These are phyloP conservation scores for Diorhabda sublineata DNA, from an alignment of 1,140 invertebrate species.

Conservation along the genomic window DNA sequence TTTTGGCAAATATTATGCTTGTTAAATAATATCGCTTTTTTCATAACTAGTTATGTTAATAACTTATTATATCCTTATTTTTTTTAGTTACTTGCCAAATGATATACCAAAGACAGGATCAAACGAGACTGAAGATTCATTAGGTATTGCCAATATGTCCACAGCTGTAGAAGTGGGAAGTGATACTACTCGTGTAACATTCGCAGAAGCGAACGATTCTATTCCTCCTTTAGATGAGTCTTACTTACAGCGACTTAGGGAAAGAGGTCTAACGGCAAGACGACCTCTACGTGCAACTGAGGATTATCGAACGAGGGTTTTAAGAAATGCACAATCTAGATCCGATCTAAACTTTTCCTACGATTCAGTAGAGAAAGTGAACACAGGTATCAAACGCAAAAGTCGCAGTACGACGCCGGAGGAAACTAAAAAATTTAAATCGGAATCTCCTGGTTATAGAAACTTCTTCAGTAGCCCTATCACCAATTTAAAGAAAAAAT, in stretches of 20 bases:
- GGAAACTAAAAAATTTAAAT: slow-evolving; percentile 37
- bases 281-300: slow-evolving; percentile 35
- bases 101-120: slow-evolving; percentile 8
- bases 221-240: slow-evolving; percentile 23
- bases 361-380: slow-evolving; percentile 26
- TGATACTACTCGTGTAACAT: slow-evolving; percentile 35
- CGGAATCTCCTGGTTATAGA: slow-evolving; percentile 32
- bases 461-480: slow-evolving; percentile 40
- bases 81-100: background rate
- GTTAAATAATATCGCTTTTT: too few species aligned
- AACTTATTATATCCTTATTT: background rate
- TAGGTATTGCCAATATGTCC: slow-evolving; percentile 30
- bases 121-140: slow-evolving; percentile 29
- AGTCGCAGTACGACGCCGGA: slow-evolving; percentile 34
- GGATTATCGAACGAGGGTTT: slow-evolving; percentile 32
- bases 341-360: slow-evolving; percentile 26
- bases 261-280: slow-evolving; percentile 33
- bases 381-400: slow-evolving; percentile 37
- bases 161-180: slow-evolving; percentile 38
- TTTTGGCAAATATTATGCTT: too few species aligned
- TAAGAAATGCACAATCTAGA: slow-evolving; percentile 30
- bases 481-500: slow-evolving; percentile 32
- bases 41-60: too few species aligned
- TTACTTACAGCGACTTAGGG: background rate
- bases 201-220: slow-evolving; percentile 18